Evolutionary conservation across 2,113 vertebrate species (phyloP).

Genomic region (Phasianus colchicus): DNA sequence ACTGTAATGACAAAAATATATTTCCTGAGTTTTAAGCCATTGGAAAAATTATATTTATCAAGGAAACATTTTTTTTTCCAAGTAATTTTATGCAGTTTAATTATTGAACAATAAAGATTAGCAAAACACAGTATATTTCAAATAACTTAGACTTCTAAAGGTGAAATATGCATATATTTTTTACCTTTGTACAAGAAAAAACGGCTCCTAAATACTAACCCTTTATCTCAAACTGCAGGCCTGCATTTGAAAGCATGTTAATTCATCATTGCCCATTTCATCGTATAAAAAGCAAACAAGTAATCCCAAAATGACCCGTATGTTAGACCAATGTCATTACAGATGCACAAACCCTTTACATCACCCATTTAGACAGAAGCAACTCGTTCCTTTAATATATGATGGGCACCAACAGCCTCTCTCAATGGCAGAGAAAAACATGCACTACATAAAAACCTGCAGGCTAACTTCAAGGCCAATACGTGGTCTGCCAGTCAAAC

Average conservation of each 20-base stretch:
- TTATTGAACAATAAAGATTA: background rate
- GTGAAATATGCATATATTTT: background rate
- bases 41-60: background rate
- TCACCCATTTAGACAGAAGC: background rate
- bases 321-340: background rate
- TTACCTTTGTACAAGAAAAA: background rate
- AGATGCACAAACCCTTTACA: background rate
- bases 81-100: background rate
- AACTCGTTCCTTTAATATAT: background rate
- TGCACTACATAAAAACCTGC: accelerated
- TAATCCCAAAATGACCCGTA: background rate
- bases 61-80: background rate
- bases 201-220: background rate
- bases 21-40: background rate
- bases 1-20: background rate
- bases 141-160: background rate
- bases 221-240: background rate
- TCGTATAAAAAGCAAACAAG: background rate
- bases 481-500: background rate
- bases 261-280: background rate
- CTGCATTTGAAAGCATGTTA: background rate
- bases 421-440: background rate
- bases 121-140: background rate
- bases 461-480: background rate
- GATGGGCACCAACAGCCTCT: background rate